Conservation (phyloP, 2,888 invertebrate genomes). For the Cotesia congregata region DNA sequence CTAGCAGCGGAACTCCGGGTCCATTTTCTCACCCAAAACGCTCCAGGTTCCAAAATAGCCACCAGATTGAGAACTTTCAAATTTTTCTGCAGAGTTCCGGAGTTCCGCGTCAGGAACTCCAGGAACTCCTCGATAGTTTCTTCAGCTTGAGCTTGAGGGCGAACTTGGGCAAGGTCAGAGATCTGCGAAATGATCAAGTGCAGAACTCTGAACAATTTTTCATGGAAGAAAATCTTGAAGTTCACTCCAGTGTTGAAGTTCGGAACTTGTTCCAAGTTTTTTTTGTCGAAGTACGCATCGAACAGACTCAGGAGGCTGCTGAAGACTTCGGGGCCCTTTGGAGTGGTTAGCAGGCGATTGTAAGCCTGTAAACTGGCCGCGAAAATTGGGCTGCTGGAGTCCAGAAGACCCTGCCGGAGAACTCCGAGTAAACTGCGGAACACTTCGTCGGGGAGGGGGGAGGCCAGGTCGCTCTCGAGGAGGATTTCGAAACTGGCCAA, state of each 20-base stretch:
- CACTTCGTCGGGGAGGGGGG: conserved; percentile 48
- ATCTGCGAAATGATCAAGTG: conserved; percentile 52
- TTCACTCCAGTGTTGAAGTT: conserved; percentile 63
- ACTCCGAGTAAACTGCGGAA: conserved; percentile 59
- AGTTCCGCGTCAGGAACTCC: conserved; percentile 55
- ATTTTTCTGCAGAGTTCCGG: conserved; percentile 50
- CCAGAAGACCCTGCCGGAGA: conserved; percentile 60
- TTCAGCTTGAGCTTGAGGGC: conserved; percentile 47
- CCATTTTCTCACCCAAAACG: conserved; percentile 65
- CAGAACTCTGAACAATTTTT: conserved; percentile 62
- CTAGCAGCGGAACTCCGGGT: conserved; percentile 59
- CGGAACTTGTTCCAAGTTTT: conserved; percentile 58
- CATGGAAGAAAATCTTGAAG: conserved; percentile 65
- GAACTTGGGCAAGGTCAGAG: too few relatives aligned
- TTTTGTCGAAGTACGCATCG: conserved; percentile 57
- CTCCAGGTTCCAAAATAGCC: conserved; percentile 63
- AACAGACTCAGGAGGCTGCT: conserved; percentile 60
- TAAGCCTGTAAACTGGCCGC: conserved; percentile 64
- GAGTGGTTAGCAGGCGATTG: conserved; percentile 54
- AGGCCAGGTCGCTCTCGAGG: conserved; percentile 59
- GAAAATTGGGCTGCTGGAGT: conserved; percentile 63
- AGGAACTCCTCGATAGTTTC: conserved; percentile 65
- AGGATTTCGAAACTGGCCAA: conserved; percentile 65
- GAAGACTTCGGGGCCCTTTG: conserved; percentile 55
- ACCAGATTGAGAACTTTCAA: conserved; percentile 60